These are phyloP conservation scores for Andrena camellia DNA, from an alignment of 2,888 invertebrate genomes.

Conservation along the genomic window DNA sequence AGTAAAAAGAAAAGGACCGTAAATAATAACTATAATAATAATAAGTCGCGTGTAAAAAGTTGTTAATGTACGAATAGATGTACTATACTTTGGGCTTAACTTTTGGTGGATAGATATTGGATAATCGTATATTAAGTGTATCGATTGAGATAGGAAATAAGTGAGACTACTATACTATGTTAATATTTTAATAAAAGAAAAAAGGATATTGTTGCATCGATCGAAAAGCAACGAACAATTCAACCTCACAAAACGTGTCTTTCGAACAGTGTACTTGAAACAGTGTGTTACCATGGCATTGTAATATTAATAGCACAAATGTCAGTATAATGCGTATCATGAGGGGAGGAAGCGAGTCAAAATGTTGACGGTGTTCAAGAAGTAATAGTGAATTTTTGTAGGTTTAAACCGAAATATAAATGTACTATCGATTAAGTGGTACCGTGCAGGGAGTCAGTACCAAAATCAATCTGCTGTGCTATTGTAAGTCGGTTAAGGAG, in stretches of 20 bases:
- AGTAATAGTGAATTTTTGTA: conserved; percentile 60
- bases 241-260: conserved; percentile 80
- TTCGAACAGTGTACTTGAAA: conserved; percentile 74
- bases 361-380: conserved; percentile 67
- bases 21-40: conserved; percentile 52
- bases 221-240: conserved; percentile 77
- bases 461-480: conserved; percentile 60
- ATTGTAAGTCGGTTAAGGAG: conserved; percentile 53
- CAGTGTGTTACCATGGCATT: conserved; percentile 67
- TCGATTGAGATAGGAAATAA: conserved; percentile 73
- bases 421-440: conserved; percentile 59
- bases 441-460: conserved; percentile 45
- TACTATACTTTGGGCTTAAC: conserved; percentile 81
- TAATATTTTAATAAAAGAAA: conserved; percentile 83
- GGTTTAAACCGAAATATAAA: conserved; percentile 57
- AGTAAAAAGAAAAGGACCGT: conserved; percentile 80
- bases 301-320: conserved; percentile 69
- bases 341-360: conserved; percentile 41
- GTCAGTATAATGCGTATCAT: conserved; percentile 67
- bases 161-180: conserved; percentile 81
- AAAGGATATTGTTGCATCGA: conserved; percentile 76
- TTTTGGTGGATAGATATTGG: conserved; percentile 75
- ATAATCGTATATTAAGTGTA: conserved; percentile 78
- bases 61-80: conserved; percentile 82
- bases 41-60: conserved; percentile 83